Evolutionary conservation across 2,888 invertebrate genomes (phyloP).

Genomic region (Sarcophaga caerulescens): DNA sequence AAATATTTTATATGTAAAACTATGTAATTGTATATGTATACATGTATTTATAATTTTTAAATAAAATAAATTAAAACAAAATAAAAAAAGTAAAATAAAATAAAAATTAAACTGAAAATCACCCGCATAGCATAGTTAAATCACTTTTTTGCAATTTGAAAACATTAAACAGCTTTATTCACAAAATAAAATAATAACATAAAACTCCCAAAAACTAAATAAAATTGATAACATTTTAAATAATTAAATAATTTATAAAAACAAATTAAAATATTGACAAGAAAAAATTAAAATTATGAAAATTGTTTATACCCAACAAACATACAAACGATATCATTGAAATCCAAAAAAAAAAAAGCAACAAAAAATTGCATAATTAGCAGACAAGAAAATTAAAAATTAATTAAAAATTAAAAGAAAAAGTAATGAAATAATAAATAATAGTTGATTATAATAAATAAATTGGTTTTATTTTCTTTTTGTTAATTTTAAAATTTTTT

Average conservation of each 20-base stretch:
- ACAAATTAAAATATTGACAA: slow-evolving; percentile 1
- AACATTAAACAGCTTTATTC: slow-evolving; percentile 59
- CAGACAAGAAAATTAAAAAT: background rate
- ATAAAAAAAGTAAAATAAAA: background rate
- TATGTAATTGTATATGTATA: slow-evolving; percentile 62
- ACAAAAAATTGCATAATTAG: slow-evolving; percentile 2
- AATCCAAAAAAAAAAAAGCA: background rate
- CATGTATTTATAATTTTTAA: slow-evolving; percentile 57
- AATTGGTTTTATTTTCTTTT: slow-evolving; percentile 30
- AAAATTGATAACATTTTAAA: slow-evolving; percentile 29
- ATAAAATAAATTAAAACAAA: slow-evolving; percentile 38
- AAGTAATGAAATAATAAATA: background rate
- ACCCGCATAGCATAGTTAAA: slow-evolving; percentile 60
- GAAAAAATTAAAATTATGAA: background rate
- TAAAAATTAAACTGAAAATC: slow-evolving; percentile 38
- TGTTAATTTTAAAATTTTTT: slow-evolving; percentile 36
- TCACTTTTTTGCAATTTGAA: slow-evolving; percentile 55
- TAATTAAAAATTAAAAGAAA: too few relatives aligned
- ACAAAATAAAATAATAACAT: slow-evolving; percentile 17
- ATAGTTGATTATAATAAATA: slow-evolving; percentile 20
- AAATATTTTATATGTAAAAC: slow-evolving; percentile 64
- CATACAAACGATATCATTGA: slow-evolving; percentile 35
- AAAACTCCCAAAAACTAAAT: too few relatives aligned
- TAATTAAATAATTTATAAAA: slow-evolving; percentile 25
- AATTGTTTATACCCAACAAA: background rate